These are phyloP conservation scores for Ylistrum balloti DNA, from an alignment of 1,140 invertebrate genomes.

Conservation along the genomic window DNA sequence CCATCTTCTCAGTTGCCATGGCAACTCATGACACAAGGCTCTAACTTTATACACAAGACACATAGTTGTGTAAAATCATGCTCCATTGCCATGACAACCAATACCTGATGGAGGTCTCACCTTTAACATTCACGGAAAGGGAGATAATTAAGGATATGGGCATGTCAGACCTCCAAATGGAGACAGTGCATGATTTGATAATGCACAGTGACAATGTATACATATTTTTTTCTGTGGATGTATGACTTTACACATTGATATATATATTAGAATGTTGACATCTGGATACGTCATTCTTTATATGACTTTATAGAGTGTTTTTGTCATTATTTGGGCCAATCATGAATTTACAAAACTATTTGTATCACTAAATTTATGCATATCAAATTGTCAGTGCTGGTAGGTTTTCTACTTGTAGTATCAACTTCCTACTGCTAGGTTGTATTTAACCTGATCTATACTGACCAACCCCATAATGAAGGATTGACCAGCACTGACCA, in stretches of 20 bases:
- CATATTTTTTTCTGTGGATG: background rate
- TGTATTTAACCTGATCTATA: no score
- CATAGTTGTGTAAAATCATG: background rate
- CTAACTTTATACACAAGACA: background rate
- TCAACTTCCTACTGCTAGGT: no score
- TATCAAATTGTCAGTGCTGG: background rate
- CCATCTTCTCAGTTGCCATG: background rate
- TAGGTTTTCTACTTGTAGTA: no score
- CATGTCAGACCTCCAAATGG: background rate
- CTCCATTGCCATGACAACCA: background rate
- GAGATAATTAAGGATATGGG: conserved; percentile 11
- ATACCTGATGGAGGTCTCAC: background rate
- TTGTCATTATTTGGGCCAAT: background rate
- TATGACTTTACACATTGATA: background rate
- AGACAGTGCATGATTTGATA: background rate
- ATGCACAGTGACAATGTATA: background rate
- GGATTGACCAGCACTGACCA: no score
- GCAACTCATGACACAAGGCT: conserved; percentile 5
- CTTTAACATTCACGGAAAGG: background rate
- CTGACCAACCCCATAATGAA: background rate
- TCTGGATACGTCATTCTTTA: background rate
- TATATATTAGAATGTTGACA: background rate
- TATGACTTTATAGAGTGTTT: background rate
- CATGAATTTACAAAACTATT: background rate
- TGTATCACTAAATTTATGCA: background rate